A percentile compares a stretch with the other conserved stretches of the same genome.
These are phyloP conservation scores for Dromius quadrimaculatus DNA, from an alignment of 2,888 invertebrate species.

Conservation along the genomic window DNA sequence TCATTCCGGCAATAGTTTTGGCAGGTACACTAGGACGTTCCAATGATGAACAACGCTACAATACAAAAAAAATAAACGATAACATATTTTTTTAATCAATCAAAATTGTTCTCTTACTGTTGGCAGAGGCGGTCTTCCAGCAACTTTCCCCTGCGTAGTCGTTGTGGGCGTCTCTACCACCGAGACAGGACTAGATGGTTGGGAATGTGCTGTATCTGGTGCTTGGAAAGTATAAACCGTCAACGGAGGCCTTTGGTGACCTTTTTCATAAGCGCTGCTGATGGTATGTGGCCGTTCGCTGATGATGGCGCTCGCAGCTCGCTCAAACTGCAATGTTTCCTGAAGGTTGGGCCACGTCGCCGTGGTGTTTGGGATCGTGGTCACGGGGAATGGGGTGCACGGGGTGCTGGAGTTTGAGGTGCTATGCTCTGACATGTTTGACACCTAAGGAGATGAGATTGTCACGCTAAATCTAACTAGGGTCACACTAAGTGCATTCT, in stretches of 20 bases:
- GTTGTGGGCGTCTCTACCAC: constrained; percentile 53
- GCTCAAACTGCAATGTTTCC: constrained; percentile 80
- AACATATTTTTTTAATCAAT: constrained; percentile 25
- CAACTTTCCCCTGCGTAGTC: constrained; percentile 56
- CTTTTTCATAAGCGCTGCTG: constrained; percentile 88
- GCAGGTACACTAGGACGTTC: constrained; percentile 78
- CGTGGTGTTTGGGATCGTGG: constrained; percentile 68
- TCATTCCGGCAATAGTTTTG: constrained; percentile 66
- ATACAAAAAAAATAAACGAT: constrained; percentile 47
- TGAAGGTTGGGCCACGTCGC: constrained; percentile 85
- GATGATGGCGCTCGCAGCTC: constrained; percentile 80
- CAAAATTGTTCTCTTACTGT: constrained; percentile 69
- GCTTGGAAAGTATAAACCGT: constrained; percentile 91
- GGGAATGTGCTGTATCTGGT: constrained; percentile 73
- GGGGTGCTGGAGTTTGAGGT: constrained; percentile 70
- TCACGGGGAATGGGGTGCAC: constrained; percentile 64
- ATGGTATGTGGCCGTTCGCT: constrained; percentile 93
- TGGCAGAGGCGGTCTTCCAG: constrained; percentile 77
- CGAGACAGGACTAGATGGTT: constrained; percentile 68
- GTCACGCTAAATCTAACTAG: no score
- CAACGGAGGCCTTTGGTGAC: constrained; percentile 85
- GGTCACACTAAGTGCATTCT: no score
- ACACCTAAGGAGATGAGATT: constrained; percentile 65
- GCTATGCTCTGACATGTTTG: constrained; percentile 71
- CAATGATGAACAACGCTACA: constrained; percentile 85